These are phyloP conservation scores for Scaeva pyrastri DNA, from an alignment of 2,888 invertebrate genomes.

Conservation along the genomic window DNA sequence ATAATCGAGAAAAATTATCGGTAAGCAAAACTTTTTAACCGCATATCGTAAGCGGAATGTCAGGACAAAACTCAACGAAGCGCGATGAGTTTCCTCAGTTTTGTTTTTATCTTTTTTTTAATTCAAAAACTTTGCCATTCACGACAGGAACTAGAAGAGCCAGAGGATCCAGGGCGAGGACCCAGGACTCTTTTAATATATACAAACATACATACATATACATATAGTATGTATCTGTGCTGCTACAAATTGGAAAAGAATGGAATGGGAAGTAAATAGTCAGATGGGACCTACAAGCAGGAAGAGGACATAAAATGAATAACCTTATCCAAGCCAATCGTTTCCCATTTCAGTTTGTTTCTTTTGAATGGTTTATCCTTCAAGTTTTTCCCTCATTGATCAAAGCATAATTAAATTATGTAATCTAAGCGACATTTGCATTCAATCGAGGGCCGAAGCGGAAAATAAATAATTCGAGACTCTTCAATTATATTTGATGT, in stretches of 20 bases:
- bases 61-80: conserved; percentile 52
- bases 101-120: conserved; percentile 7
- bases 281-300: no score
- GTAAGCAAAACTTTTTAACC: conserved; percentile 43
- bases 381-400: conserved; percentile 68
- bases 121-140: conserved; percentile 28
- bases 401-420: conserved; percentile 74
- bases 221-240: neutral
- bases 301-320: neutral
- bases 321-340: conserved; percentile 37
- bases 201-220: neutral
- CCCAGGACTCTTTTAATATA: neutral
- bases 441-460: conserved; percentile 54
- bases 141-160: no score
- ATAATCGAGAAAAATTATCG: conserved; percentile 15
- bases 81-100: conserved; percentile 47
- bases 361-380: conserved; percentile 61
- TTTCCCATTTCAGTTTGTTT: conserved; percentile 52
- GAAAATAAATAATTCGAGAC: conserved; percentile 53
- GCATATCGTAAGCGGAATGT: conserved; percentile 57
- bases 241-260: neutral
- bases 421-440: conserved; percentile 70
- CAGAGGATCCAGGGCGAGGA: neutral
- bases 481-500: conserved; percentile 19
- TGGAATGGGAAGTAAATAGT: no score